Percentiles rank a stretch among this genome's conserved stretches.
phyloP scores from a whole-genome alignment of 1,140 invertebrate species.

The Drosophila nebulosa region DNA sequence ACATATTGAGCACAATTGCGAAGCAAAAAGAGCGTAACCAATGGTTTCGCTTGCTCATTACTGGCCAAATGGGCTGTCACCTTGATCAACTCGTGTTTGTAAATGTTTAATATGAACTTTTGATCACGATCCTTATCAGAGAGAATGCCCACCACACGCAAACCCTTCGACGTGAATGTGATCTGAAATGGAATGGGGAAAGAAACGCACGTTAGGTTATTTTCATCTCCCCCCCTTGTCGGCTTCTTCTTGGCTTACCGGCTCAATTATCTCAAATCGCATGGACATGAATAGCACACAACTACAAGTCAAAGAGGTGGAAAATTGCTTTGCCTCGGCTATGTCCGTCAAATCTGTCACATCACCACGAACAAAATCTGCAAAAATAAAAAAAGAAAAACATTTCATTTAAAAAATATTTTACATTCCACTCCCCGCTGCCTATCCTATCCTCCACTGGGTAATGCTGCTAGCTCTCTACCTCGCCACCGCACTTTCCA shows the following conservation, averaged over 20 bases:
- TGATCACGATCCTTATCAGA: constrained; percentile 81
- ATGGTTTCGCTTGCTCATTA: constrained; percentile 85
- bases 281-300: constrained; percentile 91
- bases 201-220: too few species aligned
- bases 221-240: neutral
- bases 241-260: constrained; percentile 79
- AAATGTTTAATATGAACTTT: constrained; percentile 82
- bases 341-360: constrained; percentile 61
- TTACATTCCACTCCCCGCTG: too few species aligned
- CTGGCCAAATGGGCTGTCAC: constrained; percentile 88
- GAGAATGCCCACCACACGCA: constrained; percentile 85
- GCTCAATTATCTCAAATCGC: constrained; percentile 86
- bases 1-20: constrained; percentile 85
- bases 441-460: too few species aligned
- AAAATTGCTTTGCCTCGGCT: constrained; percentile 42
- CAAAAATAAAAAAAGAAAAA: neutral
- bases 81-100: constrained; percentile 86
- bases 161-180: constrained; percentile 84
- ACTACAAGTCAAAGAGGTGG: constrained; percentile 85
- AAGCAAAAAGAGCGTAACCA: constrained; percentile 90
- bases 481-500: too few species aligned
- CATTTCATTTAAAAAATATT: too few species aligned
- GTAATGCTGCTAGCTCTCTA: too few species aligned
- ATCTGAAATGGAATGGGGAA: constrained; percentile 73
- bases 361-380: constrained; percentile 66